Evolutionary conservation across 2,113 vertebrate genomes (phyloP).

Genomic region (Irena cyanogastra): DNA sequence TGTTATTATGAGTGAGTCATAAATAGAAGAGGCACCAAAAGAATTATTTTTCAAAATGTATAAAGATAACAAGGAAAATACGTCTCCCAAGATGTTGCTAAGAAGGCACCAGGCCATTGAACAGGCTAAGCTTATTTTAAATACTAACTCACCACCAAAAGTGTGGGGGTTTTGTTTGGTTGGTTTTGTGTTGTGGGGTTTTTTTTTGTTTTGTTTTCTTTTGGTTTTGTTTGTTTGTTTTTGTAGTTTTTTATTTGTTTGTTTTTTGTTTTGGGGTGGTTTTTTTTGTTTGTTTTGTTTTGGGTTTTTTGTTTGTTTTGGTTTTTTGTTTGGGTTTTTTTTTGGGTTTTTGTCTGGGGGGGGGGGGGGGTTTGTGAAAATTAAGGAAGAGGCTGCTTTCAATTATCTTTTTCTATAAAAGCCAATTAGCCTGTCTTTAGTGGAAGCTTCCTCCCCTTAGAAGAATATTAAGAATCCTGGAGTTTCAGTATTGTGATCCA

Average conservation of each 20-base stretch:
- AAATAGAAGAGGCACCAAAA: slow-evolving; percentile 14
- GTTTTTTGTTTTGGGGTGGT: too few species aligned
- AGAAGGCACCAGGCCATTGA: neutral
- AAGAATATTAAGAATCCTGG: neutral
- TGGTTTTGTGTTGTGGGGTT: neutral
- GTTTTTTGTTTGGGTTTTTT: too few species aligned
- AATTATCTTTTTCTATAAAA: neutral
- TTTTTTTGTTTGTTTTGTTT: neutral
- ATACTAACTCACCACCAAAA: neutral
- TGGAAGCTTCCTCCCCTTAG: neutral
- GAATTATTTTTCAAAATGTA: slow-evolving; percentile 2
- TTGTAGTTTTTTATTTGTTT: too few species aligned
- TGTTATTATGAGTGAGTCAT: slow-evolving; percentile 39
- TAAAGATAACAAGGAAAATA: neutral
- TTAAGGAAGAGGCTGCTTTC: neutral
- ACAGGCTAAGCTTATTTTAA: neutral
- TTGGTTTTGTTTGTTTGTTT: neutral
- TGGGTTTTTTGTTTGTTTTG: too few species aligned
- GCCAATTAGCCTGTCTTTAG: neutral
- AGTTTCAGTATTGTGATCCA: neutral
- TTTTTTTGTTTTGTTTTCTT: too few species aligned
- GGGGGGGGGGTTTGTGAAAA: too few species aligned
- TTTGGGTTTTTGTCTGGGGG: too few species aligned
- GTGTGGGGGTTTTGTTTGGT: neutral
- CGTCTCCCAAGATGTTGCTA: neutral